Base-by-base conservation (phyloP, 35 echinoderm and acorn worm species). In the Lytechinus pictus region DNA sequence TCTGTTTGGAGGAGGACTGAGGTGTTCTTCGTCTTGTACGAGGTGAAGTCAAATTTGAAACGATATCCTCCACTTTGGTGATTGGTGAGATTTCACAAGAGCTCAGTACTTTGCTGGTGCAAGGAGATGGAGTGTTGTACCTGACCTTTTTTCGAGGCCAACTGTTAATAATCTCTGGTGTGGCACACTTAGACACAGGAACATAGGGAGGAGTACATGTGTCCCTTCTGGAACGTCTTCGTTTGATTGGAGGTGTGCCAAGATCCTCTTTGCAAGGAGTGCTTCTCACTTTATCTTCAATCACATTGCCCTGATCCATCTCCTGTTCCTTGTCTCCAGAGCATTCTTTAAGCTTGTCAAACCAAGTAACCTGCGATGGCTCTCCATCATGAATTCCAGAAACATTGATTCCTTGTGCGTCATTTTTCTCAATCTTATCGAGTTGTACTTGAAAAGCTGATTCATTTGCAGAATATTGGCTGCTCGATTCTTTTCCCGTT, bases 41-140 rank as follows among this genome's bases (percentile, higher is more conserved):
- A 53, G 92, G 92, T 57, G 92, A 93, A 53, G 92, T 93, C 92
- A 33, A 93, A 27, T 44, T 57, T 16, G 92, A 53, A 21, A 93
- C 2, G 52, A 93, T 28, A 9, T 54, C 9, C 9, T 93, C 53
- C 27, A 57, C 21, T 57, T 93, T 54, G 13, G 9, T 54, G 21
- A 57, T 57, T 5, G 92, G 92, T 54, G 92, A 93, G 13, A 93
- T 93, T 24, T 57, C 52, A 9, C 27, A 27, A 55, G 92, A 54
- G 53, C 27, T 54, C 27, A 14, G 92, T 27, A 57, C 27, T 57
- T 93, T 93, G 92, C 92, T 93, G 52, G 92, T 93, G 54, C 92
- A 27, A 10, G 92, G 92, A 10, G 92, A 93, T 57, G 92, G 54
- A 9, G 9, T 27, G 53, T 93, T 93, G 54, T 54, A 93, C 16